Evolutionary conservation across 2,888 invertebrate genomes (phyloP), one percentile per base, ranked within the genome.

Genomic region (Sceliomorpha sp.): DNA sequence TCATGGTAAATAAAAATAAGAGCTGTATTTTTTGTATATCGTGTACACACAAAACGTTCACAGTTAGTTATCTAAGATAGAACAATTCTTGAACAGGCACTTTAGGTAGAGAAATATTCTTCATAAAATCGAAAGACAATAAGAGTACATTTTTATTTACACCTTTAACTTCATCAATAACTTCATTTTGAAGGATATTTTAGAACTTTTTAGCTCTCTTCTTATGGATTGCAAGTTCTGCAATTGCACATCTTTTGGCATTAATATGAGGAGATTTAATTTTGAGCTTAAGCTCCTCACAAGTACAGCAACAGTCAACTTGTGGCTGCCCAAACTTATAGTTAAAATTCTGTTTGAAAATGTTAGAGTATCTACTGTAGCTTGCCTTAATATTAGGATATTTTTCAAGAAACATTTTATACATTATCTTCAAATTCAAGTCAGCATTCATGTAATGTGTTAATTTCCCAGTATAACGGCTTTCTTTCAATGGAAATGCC

Each of bases 301-400:
- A 47, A 32, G 24, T 42, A 13, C 42, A 42, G 13, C 42, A 42
- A 26, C 2, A 26, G 13, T 42, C 12, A 8, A 42, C 34, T 20
- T 34, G 47, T 15, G 20, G 47, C 34, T 29, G 27, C 27, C 47
- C 47, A 47, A 47, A 47, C 17, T 47, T 47, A n/a, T 24, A 47
- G 3, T 31, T 31, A 13, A 34, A 47, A 34, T 47, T 15, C 13
- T 47, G 10, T 13, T 34, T 32, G 26, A 47, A 47, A 34, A 24
- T 24, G 8, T 17, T 20, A 24, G 9, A 45, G 15, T 45, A 45
- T 1, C 9, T 29, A 17, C 29, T 10, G 8, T 45, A 45, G 29
- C 45, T 17, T 10, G 24, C 39, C 4, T 20, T 4, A 24, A 20
- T 8, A 45, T 32, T 15, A 7, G 27, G 10, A 10, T 45, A 10